These are phyloP conservation scores for Patella depressa DNA, from an alignment of 2,888 invertebrate genomes.

Conservation along the genomic window DNA sequence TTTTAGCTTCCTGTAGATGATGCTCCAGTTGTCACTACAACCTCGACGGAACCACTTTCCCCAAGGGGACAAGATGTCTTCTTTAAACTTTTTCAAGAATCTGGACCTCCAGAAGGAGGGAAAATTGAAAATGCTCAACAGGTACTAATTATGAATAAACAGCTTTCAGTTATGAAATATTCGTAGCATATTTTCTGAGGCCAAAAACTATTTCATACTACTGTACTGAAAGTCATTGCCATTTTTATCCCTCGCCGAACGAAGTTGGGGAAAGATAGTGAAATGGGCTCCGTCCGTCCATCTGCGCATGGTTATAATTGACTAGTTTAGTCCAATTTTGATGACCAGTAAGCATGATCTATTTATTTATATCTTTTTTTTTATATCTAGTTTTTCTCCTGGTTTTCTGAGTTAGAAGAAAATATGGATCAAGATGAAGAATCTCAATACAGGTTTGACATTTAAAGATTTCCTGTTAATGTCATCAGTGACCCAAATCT, in stretches of 20 bases:
- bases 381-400: slow-evolving; percentile 79
- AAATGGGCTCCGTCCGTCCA: too few relatives aligned
- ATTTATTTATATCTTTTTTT: background rate
- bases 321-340: background rate
- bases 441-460: slow-evolving; percentile 76
- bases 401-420: slow-evolving; percentile 82
- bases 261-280: too few relatives aligned
- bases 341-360: background rate
- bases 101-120: slow-evolving; percentile 39
- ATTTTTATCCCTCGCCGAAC: too few relatives aligned
- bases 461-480: background rate
- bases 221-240: background rate
- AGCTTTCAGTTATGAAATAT: too few relatives aligned
- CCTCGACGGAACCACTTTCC: slow-evolving; percentile 21
- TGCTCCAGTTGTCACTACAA: slow-evolving; percentile 40
- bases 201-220: background rate
- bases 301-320: background rate
- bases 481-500: background rate
- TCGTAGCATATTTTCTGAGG: background rate
- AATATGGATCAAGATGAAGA: slow-evolving; percentile 81
- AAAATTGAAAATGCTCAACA: slow-evolving; percentile 72
- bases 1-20: slow-evolving; percentile 67
- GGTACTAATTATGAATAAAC: slow-evolving; percentile 43
- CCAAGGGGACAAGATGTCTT: slow-evolving; percentile 20
- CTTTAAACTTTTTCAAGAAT: slow-evolving; percentile 38